Evolutionary conservation across 2,113 vertebrate species (phyloP), one percentile per base, ranked within the genome.

Genomic region (Lucifuga dentata): DNA sequence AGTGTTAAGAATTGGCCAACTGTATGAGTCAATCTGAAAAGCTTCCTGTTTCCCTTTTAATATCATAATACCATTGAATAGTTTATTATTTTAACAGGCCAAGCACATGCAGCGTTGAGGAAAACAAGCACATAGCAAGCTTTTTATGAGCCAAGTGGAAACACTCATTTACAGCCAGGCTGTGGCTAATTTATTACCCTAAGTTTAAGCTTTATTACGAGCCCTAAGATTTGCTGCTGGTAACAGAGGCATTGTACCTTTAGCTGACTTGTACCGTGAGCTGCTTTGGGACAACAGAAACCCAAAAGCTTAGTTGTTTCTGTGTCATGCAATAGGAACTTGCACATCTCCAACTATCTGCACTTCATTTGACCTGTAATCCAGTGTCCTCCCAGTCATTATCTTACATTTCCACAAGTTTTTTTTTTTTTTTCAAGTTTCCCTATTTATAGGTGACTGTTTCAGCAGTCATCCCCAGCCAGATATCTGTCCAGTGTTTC

Each of bases 91-190:
- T 71, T 86, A 89, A 89, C 87, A 80, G 81, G 81, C 70, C 53
- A 67, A 67, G 80, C 81, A 69, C 83, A 87, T 70, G 88, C 85
- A 76, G 74, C 24, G 61, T 73, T 48, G 86, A 88, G 82, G 72
- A 88, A 91, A 92, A 90, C 91, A 91, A 90, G 86, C 84, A 71
- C 86, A 87, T 76, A 71, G 85, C 85, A 81, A 87, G 78, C 73
- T 56, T 90, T 92, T 90, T 92, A 92, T 68, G 78, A 87, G 84
- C 68, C 73, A 71, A 90, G 78, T 92, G 91, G 91, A 92, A 92
- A 92, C 76, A 85, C 72, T 87, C 64, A 77, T 84, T 91, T 90
- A 88, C 86, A 86, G 88, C 89, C 92, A 87, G 89, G 79, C 80
- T 72, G 63, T 70, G 69, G 81, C 77, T 88, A 84, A 90, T 91